Percentiles rank a stretch among this genome's conserved stretches.
Evolutionary conservation across 2,113 vertebrate species (phyloP).

Genomic region (Platichthys flesus): DNA sequence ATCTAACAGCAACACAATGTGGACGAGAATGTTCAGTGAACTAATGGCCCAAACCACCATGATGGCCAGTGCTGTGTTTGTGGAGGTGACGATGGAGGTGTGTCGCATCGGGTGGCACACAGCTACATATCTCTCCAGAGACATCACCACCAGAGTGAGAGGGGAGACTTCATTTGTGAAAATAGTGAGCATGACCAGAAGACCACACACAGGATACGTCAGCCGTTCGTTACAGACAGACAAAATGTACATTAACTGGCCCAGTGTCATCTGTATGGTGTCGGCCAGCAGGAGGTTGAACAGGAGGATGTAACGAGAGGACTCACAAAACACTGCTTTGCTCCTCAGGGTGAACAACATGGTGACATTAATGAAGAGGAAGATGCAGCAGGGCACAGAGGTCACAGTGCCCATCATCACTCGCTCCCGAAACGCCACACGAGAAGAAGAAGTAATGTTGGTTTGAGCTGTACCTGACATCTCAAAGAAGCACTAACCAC

Average conservation of each 20-base stretch:
- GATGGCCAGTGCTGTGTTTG: conserved; percentile 54
- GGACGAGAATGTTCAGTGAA: conserved; percentile 22
- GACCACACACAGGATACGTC: conserved; percentile 36
- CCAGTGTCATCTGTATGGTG: conserved; percentile 42
- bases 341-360: conserved; percentile 50
- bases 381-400: conserved; percentile 24
- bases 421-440: background rate
- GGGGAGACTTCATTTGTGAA: conserved; percentile 45
- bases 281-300: conserved; percentile 63
- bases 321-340: conserved; percentile 36
- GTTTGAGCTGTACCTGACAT: background rate
- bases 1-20: conserved; percentile 30
- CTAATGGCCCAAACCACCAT: conserved; percentile 54
- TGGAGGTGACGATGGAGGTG: conserved; percentile 53
- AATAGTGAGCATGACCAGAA: conserved; percentile 7
- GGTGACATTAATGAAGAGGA: conserved; percentile 43
- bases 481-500: background rate
- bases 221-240: background rate
- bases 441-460: background rate
- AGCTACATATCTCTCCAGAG: conserved; percentile 74
- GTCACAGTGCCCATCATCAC: background rate
- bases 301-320: conserved; percentile 64
- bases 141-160: conserved; percentile 75
- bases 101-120: conserved; percentile 75
- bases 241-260: conserved; percentile 42